Evolutionary conservation across 2,888 invertebrate species (phyloP).

Genomic region (Lasius platythorax): DNA sequence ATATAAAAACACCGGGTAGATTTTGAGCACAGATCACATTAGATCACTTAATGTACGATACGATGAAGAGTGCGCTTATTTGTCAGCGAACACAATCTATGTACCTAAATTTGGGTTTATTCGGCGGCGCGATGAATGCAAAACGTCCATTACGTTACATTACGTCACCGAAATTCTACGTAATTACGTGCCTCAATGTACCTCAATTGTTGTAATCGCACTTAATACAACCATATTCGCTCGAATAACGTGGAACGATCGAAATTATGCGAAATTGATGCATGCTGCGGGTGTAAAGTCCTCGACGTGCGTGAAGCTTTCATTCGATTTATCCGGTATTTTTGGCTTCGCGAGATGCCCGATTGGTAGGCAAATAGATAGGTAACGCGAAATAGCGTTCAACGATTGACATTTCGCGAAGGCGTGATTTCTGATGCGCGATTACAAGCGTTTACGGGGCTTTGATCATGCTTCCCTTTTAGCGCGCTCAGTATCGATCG

Average conservation of each 20-base stretch:
- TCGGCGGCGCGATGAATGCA: not conserved
- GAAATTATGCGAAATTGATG: slow-evolving; percentile 16
- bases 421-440: slow-evolving; percentile 56
- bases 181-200: not conserved
- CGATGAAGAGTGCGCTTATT: not conserved
- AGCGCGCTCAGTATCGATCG: slow-evolving; percentile 44
- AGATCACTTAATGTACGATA: not conserved
- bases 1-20: not conserved
- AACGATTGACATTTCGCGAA: slow-evolving; percentile 54
- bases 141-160: slow-evolving; percentile 13
- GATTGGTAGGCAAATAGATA: not conserved
- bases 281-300: slow-evolving; percentile 18
- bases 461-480: slow-evolving; percentile 52
- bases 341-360: slow-evolving; percentile 17
- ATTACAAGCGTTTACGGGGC: slow-evolving; percentile 51
- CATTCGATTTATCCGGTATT: slow-evolving; percentile 5
- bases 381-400: slow-evolving; percentile 33
- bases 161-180: slow-evolving; percentile 1
- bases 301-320: slow-evolving; percentile 11
- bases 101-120: not conserved
- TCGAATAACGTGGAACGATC: slow-evolving; percentile 9
- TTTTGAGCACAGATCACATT: not conserved
- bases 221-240: not conserved
- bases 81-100: not conserved
- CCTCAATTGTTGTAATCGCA: slow-evolving; percentile 22